These are phyloP conservation scores for Drosophila tanythrix DNA, from an alignment of 2,888 invertebrate species.

Conservation along the genomic window DNA sequence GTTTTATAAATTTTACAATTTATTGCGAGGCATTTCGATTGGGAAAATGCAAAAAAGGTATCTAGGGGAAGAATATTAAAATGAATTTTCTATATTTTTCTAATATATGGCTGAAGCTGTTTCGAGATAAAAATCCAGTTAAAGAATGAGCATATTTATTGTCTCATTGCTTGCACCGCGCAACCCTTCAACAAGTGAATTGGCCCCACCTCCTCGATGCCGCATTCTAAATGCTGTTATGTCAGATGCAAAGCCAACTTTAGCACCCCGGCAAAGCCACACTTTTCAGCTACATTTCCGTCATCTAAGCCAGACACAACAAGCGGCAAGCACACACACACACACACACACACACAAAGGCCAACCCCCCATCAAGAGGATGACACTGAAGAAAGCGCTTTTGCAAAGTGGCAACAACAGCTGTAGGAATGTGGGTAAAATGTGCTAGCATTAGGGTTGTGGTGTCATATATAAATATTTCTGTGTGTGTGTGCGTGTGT, in stretches of 20 bases:
- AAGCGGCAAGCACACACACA: not conserved
- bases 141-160: slow-evolving; percentile 27
- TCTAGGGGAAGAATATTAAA: not conserved
- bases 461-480: slow-evolving; percentile 12
- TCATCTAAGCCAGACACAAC: slow-evolving; percentile 42
- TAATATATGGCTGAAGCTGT: not conserved
- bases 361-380: slow-evolving; percentile 21
- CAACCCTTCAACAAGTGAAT: slow-evolving; percentile 73
- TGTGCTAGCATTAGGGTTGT: slow-evolving; percentile 5
- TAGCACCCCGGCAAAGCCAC: slow-evolving; percentile 62
- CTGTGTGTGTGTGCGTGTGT: slow-evolving; percentile 18
- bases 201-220: not conserved
- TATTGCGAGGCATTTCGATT: not conserved
- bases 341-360: slow-evolving; percentile 11
- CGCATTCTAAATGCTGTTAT: slow-evolving; percentile 34
- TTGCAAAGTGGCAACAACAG: slow-evolving; percentile 54
- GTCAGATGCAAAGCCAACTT: slow-evolving; percentile 75
- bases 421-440: slow-evolving; percentile 34
- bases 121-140: not conserved
- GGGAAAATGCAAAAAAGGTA: not conserved
- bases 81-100: not conserved
- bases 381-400: slow-evolving; percentile 70
- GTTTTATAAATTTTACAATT: not conserved
- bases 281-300: slow-evolving; percentile 78
- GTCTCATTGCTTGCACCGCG: slow-evolving; percentile 1